A percentile compares a stretch with the other conserved stretches of the same genome.
Evolutionary conservation across 2,113 vertebrate genomes (phyloP).

Genomic region (Ondatra zibethicus): DNA sequence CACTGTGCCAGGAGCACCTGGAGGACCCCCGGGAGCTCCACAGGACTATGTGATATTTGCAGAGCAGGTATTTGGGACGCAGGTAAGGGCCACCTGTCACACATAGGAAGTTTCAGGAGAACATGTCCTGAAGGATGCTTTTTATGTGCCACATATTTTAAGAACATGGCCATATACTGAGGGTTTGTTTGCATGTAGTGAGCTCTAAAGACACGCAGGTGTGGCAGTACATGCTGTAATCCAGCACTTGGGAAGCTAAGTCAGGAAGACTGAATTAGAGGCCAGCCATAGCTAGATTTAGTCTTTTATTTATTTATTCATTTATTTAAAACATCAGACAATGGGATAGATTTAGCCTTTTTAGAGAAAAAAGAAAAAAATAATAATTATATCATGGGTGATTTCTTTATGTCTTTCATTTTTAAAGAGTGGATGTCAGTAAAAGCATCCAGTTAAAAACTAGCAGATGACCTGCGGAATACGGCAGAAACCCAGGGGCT

Average conservation of each 20-base stretch:
- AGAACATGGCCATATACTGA: background rate
- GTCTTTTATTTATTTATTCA: background rate
- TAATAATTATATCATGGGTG: background rate
- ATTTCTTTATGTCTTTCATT: conserved; percentile 56
- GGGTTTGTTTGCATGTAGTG: background rate
- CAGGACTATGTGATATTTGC: accelerated
- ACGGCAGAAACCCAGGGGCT: conserved; percentile 48
- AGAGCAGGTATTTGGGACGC: accelerated
- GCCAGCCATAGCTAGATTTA: background rate
- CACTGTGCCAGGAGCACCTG: accelerated
- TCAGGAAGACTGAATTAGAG: background rate
- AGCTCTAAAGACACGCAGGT: background rate
- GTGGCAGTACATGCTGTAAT: background rate
- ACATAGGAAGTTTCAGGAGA: background rate
- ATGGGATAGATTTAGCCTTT: background rate
- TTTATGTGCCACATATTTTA: background rate
- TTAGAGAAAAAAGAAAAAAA: background rate
- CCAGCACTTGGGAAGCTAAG: background rate
- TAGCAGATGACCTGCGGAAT: conserved; percentile 58
- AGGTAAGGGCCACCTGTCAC: background rate
- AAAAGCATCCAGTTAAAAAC: conserved; percentile 51
- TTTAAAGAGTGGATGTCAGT: conserved; percentile 47
- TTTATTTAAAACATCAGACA: no score
- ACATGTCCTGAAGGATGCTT: background rate
- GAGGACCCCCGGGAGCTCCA: accelerated